Evolutionary conservation across 2,888 invertebrate genomes (phyloP), one percentile per base, ranked within the genome.

Genomic region (Cryptus armator): DNA sequence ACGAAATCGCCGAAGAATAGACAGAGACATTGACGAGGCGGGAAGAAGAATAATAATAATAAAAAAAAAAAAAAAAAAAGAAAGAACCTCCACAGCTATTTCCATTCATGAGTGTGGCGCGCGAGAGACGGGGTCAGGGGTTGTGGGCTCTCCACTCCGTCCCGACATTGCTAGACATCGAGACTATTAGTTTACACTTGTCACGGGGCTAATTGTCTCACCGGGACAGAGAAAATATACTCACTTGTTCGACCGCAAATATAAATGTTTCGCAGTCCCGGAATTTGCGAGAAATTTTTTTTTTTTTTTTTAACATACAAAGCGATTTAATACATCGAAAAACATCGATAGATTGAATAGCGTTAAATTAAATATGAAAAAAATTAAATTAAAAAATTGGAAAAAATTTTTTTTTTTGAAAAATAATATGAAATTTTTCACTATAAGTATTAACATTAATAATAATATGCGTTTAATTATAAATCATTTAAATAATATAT

Each of bases 21-120:
- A 80, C 75, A 37, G 75, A 75, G 64, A 75, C 84, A 81, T 81
- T 82, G 77, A 82, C 77, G 76, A 80, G 76, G 80, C 75, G 62
- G 64, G 16, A 64, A 78, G 68, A 79, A 78, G 16, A 75, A 83
- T 43, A 66, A 66, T 59, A 24, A 67, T 56, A 44, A 67, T 56
- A 37, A 70, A 78, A 70, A 56, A 68, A 29, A 43, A 67, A 67
- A 37, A 70, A 78, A 70, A 56, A 68, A 29, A 43, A 53, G 32
- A 19, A 77, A 29, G 66, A 56, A 10, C 9, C 53, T 53, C 37
- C 24, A 59, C 37, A 24, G 43, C 46, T 75, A 74, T 79, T 79
- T 79, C 53, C 83, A 79, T 83, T 83, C 83, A 83, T 62, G 44
- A 74, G 67, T 68, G 56, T 16, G 67, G 19, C 19, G 51, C 32